Conservation (phyloP, 2,888 invertebrate genomes). For the Eudasyphora cyanicolor region DNA sequence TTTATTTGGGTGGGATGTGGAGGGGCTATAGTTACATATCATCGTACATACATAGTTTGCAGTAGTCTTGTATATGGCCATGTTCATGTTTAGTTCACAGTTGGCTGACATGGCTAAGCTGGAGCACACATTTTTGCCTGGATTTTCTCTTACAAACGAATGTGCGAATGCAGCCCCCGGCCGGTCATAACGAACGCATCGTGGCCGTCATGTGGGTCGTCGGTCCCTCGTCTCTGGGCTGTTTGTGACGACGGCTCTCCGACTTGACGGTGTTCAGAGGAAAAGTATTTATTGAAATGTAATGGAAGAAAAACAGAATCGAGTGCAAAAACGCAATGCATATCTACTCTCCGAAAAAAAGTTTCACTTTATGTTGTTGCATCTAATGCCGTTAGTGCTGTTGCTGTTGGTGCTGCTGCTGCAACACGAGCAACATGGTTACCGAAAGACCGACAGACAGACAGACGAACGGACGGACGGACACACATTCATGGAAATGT, state of each 20-base stretch:
- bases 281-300: constrained; percentile 52
- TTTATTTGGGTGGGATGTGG: background rate
- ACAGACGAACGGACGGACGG: background rate
- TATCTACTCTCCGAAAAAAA: constrained; percentile 54
- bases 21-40: background rate
- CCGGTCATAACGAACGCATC: background rate
- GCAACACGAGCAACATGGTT: background rate
- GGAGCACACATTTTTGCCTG: background rate
- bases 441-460: background rate
- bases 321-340: constrained; percentile 61
- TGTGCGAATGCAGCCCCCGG: background rate
- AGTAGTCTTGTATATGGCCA: background rate
- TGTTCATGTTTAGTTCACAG: background rate
- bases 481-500: constrained; percentile 32
- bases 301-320: constrained; percentile 34
- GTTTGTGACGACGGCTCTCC: background rate
- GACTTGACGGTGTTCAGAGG: constrained; percentile 17
- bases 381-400: constrained; percentile 37
- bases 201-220: background rate
- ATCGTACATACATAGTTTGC: background rate
- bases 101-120: background rate
- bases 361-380: constrained; percentile 58
- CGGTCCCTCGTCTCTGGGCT: background rate
- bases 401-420: constrained; percentile 9
- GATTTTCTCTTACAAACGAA: background rate